These are phyloP conservation scores for Rhipidura dahli DNA, from an alignment of 2,113 vertebrate genomes.

Conservation along the genomic window DNA sequence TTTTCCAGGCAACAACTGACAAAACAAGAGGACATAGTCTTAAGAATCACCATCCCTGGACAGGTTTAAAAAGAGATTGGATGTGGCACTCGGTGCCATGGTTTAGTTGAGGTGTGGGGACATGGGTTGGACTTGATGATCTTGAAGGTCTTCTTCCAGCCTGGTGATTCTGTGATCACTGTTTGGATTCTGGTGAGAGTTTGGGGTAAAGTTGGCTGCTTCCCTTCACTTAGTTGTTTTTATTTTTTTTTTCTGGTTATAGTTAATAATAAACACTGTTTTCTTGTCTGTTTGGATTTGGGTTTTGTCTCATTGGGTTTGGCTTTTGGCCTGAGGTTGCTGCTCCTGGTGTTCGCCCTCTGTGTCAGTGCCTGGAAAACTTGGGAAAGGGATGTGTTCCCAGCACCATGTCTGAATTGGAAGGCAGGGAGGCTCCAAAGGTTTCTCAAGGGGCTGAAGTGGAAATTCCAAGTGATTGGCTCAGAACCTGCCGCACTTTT, in stretches of 20 bases:
- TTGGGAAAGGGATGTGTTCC: too few relatives aligned
- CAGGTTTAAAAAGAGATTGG: too few relatives aligned
- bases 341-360: background rate
- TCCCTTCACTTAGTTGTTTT: background rate
- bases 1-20: too few relatives aligned
- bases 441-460: background rate
- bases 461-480: background rate
- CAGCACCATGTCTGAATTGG: fast-evolving
- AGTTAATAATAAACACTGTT: background rate
- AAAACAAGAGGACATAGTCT: too few relatives aligned
- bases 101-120: too few relatives aligned
- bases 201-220: background rate
- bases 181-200: background rate
- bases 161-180: too few relatives aligned
- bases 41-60: too few relatives aligned
- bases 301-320: background rate
- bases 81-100: too few relatives aligned
- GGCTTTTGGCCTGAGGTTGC: background rate
- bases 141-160: too few relatives aligned
- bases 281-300: background rate
- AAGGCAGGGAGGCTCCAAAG: background rate
- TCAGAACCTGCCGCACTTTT: background rate
- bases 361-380: background rate
- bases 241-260: background rate
- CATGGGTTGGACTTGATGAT: too few relatives aligned